Evolutionary conservation across 2,797 vertebrate species (phyloP).

Genomic region (Xyrichtys novacula): DNA sequence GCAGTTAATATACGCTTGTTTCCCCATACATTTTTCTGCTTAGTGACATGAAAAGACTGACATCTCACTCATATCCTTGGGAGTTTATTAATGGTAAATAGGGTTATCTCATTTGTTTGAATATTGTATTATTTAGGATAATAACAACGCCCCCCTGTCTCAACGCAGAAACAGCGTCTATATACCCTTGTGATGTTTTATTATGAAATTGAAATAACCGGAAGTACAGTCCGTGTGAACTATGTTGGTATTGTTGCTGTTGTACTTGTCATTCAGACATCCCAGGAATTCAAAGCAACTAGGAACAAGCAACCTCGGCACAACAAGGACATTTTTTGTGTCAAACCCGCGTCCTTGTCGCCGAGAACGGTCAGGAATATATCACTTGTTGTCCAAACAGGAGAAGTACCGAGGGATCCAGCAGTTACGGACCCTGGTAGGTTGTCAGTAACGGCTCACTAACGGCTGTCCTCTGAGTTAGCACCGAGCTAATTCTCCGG

Average conservation of each 20-base stretch:
- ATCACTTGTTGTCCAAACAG: constrained; percentile 7
- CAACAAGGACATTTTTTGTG: constrained; percentile 36
- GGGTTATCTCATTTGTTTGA: too few species aligned
- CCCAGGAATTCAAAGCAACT: constrained; percentile 75
- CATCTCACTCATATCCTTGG: too few species aligned
- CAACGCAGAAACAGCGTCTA: too few species aligned
- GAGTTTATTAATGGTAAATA: too few species aligned
- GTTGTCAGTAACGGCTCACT: constrained; percentile 46
- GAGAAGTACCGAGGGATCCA: constrained; percentile 3
- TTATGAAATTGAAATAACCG: constrained; percentile 35
- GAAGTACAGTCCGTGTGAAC: constrained; percentile 6
- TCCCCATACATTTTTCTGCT: too few species aligned
- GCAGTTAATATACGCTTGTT: too few species aligned
- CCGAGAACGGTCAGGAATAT: background rate
- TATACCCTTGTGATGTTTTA: constrained; percentile 37
- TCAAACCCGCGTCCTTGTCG: background rate
- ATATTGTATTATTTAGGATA: too few species aligned
- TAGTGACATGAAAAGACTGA: too few species aligned
- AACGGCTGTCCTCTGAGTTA: constrained; percentile 2
- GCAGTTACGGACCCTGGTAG: constrained; percentile 44
- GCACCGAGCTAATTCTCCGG: constrained; percentile 57
- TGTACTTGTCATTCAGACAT: constrained; percentile 84
- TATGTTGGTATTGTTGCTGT: constrained; percentile 27
- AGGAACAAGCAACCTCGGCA: constrained; percentile 39
- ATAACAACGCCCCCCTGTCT: too few species aligned